A percentile compares a stretch with the other conserved stretches of the same genome.
Conservation (phyloP, 2,888 invertebrate genomes). For the Philhelius pedissequus region DNA sequence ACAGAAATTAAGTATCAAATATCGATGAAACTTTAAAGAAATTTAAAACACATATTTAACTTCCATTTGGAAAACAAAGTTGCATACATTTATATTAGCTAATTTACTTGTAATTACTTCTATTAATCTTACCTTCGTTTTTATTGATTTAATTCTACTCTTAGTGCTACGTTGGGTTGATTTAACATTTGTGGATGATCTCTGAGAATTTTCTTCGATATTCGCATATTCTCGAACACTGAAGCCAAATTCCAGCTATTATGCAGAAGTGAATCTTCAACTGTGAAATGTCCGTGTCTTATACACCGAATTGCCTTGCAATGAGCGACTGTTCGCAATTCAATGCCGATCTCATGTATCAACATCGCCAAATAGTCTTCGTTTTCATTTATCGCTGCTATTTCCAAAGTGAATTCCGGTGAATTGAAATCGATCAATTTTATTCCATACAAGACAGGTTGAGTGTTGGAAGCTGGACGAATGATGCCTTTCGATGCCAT, state of each 20-base stretch:
- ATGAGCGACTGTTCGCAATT: slow-evolving; percentile 88
- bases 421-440: slow-evolving; percentile 89
- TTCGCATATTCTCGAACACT: slow-evolving; percentile 84
- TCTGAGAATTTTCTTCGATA: slow-evolving; percentile 80
- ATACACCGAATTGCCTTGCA: slow-evolving; percentile 90
- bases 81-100: background rate
- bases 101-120: background rate
- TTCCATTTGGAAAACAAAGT: background rate
- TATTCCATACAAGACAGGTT: slow-evolving; percentile 91
- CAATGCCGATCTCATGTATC: slow-evolving; percentile 90
- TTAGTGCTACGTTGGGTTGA: slow-evolving; percentile 72
- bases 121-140: background rate
- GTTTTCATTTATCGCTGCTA: slow-evolving; percentile 92
- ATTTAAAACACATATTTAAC: no score
- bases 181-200: slow-evolving; percentile 74
- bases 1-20: no score
- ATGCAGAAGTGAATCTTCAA: slow-evolving; percentile 87
- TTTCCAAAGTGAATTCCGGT: slow-evolving; percentile 92
- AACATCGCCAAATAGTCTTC: slow-evolving; percentile 87
- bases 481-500: slow-evolving; percentile 90
- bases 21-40: no score
- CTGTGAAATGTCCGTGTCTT: slow-evolving; percentile 89
- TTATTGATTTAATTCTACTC: background rate
- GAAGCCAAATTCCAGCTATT: slow-evolving; percentile 90
- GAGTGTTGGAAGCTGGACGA: slow-evolving; percentile 84